phyloP scores from a whole-genome alignment of 2,113 vertebrate species.

The Stercorarius parasiticus region DNA sequence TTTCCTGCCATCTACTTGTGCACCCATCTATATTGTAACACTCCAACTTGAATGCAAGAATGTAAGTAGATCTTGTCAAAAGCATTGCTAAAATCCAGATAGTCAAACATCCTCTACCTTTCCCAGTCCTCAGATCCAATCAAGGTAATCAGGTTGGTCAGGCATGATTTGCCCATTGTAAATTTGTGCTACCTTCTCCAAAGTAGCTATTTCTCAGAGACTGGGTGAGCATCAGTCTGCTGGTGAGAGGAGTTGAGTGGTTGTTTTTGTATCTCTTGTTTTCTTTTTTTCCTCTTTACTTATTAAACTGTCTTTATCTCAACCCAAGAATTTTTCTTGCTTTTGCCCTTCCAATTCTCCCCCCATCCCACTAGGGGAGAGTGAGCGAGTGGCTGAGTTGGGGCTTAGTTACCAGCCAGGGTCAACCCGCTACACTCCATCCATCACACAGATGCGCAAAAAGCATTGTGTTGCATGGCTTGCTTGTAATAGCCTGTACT shows the following conservation, averaged over 20 bases:
- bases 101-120: not conserved
- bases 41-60: not conserved
- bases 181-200: not conserved
- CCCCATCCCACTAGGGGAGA: not conserved
- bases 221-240: not conserved
- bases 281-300: not conserved
- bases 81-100: not conserved
- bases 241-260: not conserved
- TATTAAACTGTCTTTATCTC: not conserved
- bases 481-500: not conserved
- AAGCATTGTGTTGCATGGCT: not conserved
- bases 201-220: not conserved
- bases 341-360: not conserved
- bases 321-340: not conserved
- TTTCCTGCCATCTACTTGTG: not conserved
- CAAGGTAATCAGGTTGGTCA: not conserved
- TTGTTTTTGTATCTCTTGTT: not conserved
- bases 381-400: fast-evolving
- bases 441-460: not conserved
- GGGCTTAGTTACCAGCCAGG: not conserved
- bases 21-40: not conserved
- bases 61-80: not conserved
- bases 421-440: not conserved
- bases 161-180: not conserved
- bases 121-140: not conserved